These are phyloP conservation scores for Ellobius talpinus DNA, from an alignment of 2,113 vertebrate genomes.

Conservation along the genomic window DNA sequence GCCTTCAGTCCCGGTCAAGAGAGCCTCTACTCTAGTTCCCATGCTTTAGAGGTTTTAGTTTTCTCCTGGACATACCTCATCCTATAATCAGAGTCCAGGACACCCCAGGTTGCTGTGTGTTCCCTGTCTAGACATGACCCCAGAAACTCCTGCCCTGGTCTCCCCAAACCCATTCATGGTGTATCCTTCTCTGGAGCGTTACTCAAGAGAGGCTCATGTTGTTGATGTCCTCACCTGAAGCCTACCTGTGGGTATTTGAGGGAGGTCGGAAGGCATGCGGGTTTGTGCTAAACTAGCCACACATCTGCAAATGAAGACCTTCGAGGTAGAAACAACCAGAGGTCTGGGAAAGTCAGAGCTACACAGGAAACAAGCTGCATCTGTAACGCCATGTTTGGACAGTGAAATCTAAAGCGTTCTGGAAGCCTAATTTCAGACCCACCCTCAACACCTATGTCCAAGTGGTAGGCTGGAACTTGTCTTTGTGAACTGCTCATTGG, in stretches of 20 bases:
- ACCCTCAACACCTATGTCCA: neutral
- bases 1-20: neutral
- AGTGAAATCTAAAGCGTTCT: neutral
- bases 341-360: neutral
- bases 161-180: neutral
- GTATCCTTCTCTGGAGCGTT: neutral
- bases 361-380: neutral
- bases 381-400: neutral
- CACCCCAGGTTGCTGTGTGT: neutral
- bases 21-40: neutral
- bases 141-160: neutral
- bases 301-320: neutral
- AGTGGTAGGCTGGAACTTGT: neutral
- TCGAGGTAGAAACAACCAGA: neutral
- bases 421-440: neutral
- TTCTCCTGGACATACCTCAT: neutral
- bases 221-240: neutral
- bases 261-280: neutral
- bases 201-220: neutral
- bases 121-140: neutral
- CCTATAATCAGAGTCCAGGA: neutral
- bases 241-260: neutral
- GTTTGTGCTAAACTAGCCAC: neutral
- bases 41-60: neutral
- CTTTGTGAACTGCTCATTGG: neutral